Base-by-base conservation (phyloP, 2,888 invertebrate genomes). In the Cephus rjabovi region DNA sequence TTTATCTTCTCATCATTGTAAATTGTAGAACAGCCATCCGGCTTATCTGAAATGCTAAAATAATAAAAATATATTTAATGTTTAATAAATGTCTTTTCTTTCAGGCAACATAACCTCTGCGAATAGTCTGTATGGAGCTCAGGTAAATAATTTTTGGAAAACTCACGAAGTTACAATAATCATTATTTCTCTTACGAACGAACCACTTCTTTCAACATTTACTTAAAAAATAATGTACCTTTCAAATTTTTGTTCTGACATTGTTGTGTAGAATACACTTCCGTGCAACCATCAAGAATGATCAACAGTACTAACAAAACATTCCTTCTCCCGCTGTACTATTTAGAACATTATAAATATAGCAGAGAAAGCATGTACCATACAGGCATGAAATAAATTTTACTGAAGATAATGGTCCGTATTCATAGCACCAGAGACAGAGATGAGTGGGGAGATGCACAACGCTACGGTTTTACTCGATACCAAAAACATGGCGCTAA, bases 181-280 rank as follows among this genome's bases (percentile, higher is more conserved):
- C 9, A 4, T 23, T 73, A 71, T 69, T 69, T 70, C 12, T 12
- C 6, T 71, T 37, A 71, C 11, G 1, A 71, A 71, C 31, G 31
- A 33, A 31, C 3, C 31, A 33, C 71, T 56, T 9, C 1, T 56
- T 56, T 56, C 23, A 34, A 34, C 33, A 74, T 78, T n/a, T 40
- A 56, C 69, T 33, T 34, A 75, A 40, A 6, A 31, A 74, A 76
- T 69, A 34, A 75, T 75, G 15, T 86, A 89, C 87, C 86, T 86
- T 82, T 88, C 88, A 34, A 83, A 75, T 83, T 89, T 90, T 81
- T 88, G 89, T 12, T 89, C 87, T 33, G 88, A 87, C 89, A 89
- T 89, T 74, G 73, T 81, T 75, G 69, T 69, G 33, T 71, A 31
- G 0, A 71, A 31, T 30, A 3, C 12, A 71, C 0, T 33, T 30